Conservation (phyloP, 2,113 vertebrate genomes). For the Pelodiscus sinensis region DNA sequence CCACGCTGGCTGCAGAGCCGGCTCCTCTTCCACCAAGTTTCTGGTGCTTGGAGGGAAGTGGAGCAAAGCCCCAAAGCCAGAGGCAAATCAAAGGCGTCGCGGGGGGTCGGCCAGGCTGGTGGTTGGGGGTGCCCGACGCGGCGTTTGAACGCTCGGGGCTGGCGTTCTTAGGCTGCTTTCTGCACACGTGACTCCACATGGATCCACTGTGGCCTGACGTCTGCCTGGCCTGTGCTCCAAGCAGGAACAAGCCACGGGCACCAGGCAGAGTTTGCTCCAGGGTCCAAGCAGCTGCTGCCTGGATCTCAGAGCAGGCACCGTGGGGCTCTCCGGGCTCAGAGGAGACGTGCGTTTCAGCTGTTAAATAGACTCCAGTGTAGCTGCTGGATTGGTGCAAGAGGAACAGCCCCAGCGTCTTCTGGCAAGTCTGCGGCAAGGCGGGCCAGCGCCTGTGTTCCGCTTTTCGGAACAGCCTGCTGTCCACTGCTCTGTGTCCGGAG, state of each 20-base stretch:
- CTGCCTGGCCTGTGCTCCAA: background rate
- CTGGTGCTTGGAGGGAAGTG: background rate
- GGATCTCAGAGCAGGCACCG: background rate
- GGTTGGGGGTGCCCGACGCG: too few relatives aligned
- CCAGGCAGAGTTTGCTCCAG: too few relatives aligned
- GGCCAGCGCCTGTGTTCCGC: background rate
- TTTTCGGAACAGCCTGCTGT: background rate
- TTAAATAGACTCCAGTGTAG: background rate
- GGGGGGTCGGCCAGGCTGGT: too few relatives aligned
- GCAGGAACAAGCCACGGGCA: too few relatives aligned
- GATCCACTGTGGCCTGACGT: too few relatives aligned
- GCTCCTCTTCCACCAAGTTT: fast-evolving
- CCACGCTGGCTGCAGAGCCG: background rate
- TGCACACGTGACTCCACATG: background rate
- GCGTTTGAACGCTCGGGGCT: too few relatives aligned
- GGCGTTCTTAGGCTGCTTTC: background rate
- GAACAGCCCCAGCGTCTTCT: background rate
- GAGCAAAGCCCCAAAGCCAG: background rate
- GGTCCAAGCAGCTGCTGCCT: background rate
- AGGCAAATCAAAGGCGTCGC: background rate
- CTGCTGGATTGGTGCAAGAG: background rate
- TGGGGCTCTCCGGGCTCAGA: background rate
- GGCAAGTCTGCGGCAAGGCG: background rate
- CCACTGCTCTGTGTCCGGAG: background rate
- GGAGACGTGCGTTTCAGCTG: background rate